Evolutionary conservation across 2,113 vertebrate genomes (phyloP), one percentile per base, ranked within the genome.

Genomic region (Cavia aperea): DNA sequence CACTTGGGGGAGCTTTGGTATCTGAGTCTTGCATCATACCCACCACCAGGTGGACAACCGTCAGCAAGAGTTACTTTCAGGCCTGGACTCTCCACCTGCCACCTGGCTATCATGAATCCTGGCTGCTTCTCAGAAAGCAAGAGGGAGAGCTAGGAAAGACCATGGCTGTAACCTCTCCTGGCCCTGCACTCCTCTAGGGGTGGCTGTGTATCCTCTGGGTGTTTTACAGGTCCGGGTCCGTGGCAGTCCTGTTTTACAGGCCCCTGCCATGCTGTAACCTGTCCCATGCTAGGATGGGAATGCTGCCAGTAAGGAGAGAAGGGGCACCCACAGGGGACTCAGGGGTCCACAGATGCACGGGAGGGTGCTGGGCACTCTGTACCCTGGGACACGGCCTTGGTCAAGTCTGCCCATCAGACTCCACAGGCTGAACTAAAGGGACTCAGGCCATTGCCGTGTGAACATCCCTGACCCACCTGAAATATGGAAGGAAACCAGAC

Each of bases 181-280:
- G 43, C 7, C 75, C 24, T 0, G 0, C 6, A 18, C 12, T 26
- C 36, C 39, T 63, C 14, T 36, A 19, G 23, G 26, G 4, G 23
- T 39, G 29, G 1, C 14, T 54, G 15, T 26, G 49, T 72, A 51
- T 33, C 18, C 60, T 60, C 78, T 46, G 24, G 77, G 63, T 18
- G 84, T 83, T 70, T 70, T 73, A n/a, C 51, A 62, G 63, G 46
- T 29, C 18, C 36, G n/a, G 36, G 66, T 36, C 66, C 33, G 2
- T 75, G 39, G 39, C 39, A 75, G 70, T 46, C 39, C 39, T 19
- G 75, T 84, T 78, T 72, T 65, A 39, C 24, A 63, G 65, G 58
- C 31, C 39, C 81, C 11, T 12, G 62, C 75, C 36, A 1, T 43
- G 39, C 14, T 49, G 3, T 39, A 39, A 39, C 39, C 66, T 13